A percentile compares a stretch with the other conserved stretches of the same genome.
phyloP scores from a whole-genome alignment of 2,888 invertebrate genomes.

The Drosophila ezoana region DNA sequence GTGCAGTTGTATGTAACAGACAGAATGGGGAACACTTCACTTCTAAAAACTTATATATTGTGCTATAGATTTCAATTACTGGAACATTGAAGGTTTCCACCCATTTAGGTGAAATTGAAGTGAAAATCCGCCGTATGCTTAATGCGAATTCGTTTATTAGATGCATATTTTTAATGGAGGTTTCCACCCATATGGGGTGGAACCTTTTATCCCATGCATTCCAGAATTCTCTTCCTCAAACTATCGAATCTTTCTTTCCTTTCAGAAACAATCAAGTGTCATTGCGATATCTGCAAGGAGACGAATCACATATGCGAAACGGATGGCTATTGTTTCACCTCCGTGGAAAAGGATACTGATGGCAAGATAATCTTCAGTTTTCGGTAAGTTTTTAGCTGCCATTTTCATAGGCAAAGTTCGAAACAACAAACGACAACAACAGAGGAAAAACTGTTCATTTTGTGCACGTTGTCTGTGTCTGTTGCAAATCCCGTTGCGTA shows the following conservation, averaged over 20 bases:
- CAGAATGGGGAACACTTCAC: no score
- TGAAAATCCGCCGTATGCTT: no score
- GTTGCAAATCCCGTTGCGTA: constrained; percentile 49
- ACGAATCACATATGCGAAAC: constrained; percentile 93
- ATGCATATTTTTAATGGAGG: no score
- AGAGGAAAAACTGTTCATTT: not conserved
- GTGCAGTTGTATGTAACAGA: no score
- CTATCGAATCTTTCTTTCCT: not conserved
- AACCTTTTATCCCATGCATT: not conserved
- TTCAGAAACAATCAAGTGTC: constrained; percentile 88
- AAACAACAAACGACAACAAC: constrained; percentile 3
- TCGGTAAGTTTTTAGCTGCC: constrained; percentile 88
- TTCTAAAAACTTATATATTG: no score
- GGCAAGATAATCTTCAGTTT: constrained; percentile 87
- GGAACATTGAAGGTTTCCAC: no score
- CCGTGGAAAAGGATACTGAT: constrained; percentile 86
- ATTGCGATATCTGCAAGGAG: constrained; percentile 91
- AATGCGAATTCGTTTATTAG: no score
- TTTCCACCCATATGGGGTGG: no score
- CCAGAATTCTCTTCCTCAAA: not conserved
- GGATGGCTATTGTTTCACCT: constrained; percentile 95
- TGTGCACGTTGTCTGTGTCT: constrained; percentile 25
- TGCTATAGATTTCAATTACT: no score
- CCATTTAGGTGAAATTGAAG: no score
- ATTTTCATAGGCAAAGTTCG: not conserved